phyloP scores from a whole-genome alignment of 2,797 vertebrate species.

The Ctenopoma multispine region DNA sequence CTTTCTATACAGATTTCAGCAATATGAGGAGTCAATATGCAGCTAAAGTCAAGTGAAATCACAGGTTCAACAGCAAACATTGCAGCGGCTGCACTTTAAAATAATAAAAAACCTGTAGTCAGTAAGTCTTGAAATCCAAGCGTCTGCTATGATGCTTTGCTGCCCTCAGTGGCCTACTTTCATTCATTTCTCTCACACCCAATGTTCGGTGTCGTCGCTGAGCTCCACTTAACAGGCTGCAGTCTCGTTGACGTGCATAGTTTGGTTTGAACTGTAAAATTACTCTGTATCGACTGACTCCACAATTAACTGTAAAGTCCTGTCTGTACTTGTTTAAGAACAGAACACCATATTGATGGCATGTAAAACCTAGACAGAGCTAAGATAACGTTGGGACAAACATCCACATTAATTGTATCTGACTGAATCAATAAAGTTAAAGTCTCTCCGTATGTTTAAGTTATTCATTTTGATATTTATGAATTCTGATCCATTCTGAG shows the following conservation, averaged over 20 bases:
- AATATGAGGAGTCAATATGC: constrained; percentile 11
- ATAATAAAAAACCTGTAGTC: constrained; percentile 42
- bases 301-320: constrained; percentile 49
- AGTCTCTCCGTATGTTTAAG: constrained; percentile 39
- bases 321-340: constrained; percentile 40
- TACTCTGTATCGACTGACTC: constrained; percentile 35
- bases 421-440: constrained; percentile 28
- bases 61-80: constrained; percentile 40
- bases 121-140: constrained; percentile 70
- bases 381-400: constrained; percentile 8
- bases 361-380: constrained; percentile 4
- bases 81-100: constrained; percentile 40
- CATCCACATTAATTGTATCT: constrained; percentile 27
- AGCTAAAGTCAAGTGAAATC: constrained; percentile 35
- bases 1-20: constrained; percentile 32
- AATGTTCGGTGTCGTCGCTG: constrained; percentile 35
- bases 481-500: constrained; percentile 61
- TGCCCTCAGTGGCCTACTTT: constrained; percentile 70
- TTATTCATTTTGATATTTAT: constrained; percentile 66
- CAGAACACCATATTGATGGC: constrained; percentile 56
- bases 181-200: constrained; percentile 57
- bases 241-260: constrained; percentile 32
- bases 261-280: constrained; percentile 43
- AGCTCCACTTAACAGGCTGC: constrained; percentile 36
- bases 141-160: constrained; percentile 58